Conservation (phyloP, 2,888 invertebrate species). For the Pristionchus exspectatus region DNA sequence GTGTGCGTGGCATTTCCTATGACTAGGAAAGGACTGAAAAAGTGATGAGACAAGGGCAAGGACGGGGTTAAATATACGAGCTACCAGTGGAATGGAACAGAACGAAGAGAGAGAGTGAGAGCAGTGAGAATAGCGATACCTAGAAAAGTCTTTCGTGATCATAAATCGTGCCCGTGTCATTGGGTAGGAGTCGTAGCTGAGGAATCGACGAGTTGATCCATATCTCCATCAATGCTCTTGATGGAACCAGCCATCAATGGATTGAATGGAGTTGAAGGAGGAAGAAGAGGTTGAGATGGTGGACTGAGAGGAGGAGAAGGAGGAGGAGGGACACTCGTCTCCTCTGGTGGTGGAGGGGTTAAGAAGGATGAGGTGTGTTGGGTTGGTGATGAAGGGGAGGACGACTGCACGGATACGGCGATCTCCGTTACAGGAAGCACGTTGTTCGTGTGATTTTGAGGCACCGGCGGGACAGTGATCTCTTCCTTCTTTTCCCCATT, state of each 20-base stretch:
- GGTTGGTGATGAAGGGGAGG: background rate
- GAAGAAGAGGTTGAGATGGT: conserved; percentile 5
- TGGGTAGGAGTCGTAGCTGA: conserved; percentile 11
- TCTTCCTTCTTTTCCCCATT: conserved; percentile 59
- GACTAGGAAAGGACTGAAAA: conserved; percentile 2
- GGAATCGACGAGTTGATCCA: conserved; percentile 30
- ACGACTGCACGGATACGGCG: background rate
- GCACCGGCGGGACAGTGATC: background rate
- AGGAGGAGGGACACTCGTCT: conserved; percentile 22
- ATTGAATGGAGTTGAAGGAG: conserved; percentile 23
- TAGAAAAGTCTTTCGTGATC: conserved; percentile 44
- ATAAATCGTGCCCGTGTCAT: conserved; percentile 19
- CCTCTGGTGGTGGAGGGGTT: conserved; percentile 50
- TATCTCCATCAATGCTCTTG: conserved; percentile 53
- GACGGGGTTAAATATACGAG: conserved; percentile 26
- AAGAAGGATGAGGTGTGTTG: conserved; percentile 46
- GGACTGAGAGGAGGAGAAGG: conserved; percentile 25
- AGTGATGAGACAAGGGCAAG: conserved; percentile 10
- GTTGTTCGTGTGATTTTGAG: background rate
- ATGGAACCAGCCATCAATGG: conserved; percentile 54
- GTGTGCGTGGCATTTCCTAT: conserved; percentile 27
- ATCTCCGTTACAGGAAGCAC: background rate
- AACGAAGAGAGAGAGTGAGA: conserved; percentile 33
- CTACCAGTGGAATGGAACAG: conserved; percentile 7
- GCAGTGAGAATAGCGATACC: conserved; percentile 27